phyloP scores from a whole-genome alignment of 1,140 invertebrate species.

The Lepidotrigona ventralis region DNA sequence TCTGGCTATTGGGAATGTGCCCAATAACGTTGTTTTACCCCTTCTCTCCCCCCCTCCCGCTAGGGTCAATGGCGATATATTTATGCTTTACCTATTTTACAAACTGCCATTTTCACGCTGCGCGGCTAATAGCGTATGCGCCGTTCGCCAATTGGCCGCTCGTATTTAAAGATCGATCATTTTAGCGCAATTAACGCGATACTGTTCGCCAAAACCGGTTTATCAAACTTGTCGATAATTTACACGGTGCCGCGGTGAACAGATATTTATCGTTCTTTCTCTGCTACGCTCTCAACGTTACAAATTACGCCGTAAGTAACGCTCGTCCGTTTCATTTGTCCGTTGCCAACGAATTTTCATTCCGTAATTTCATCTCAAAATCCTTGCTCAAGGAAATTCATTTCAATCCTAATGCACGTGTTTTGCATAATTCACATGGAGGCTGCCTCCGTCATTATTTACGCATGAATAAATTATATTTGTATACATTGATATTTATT shows the following conservation, averaged over 20 bases:
- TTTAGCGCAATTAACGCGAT: conserved; percentile 31
- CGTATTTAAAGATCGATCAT: conserved; percentile 43
- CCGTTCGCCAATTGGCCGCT: conserved; percentile 22
- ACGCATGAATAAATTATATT: no score
- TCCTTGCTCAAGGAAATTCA: no score
- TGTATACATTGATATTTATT: no score
- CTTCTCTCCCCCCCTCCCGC: neutral
- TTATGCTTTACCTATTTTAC: conserved; percentile 65
- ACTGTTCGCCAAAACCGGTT: neutral
- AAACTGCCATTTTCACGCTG: conserved; percentile 61
- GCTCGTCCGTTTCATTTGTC: no score
- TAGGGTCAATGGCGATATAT: conserved; percentile 48
- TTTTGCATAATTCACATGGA: no score
- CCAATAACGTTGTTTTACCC: conserved; percentile 65
- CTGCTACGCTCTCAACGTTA: neutral
- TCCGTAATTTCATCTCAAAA: no score
- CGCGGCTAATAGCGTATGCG: conserved; percentile 43
- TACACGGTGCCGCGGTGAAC: neutral
- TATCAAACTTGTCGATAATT: conserved; percentile 9
- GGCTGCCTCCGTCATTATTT: no score
- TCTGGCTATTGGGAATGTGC: conserved; percentile 63
- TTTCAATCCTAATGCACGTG: no score
- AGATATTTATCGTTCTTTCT: neutral
- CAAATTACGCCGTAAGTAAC: neutral
- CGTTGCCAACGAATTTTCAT: no score